phyloP scores from a whole-genome alignment of 2,888 invertebrate genomes.

The Dynastes maya region DNA sequence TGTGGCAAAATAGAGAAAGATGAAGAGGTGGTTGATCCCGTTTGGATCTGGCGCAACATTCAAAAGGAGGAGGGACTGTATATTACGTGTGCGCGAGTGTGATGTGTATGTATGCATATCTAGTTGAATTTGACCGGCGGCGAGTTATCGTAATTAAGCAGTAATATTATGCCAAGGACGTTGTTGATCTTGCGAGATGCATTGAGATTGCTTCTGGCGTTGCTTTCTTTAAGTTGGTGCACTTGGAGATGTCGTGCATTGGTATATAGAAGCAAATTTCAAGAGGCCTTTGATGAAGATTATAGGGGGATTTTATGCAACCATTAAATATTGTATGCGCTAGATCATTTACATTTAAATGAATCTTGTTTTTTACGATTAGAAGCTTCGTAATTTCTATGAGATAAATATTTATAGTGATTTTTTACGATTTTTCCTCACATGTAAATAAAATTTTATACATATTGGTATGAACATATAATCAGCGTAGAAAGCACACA shows the following conservation, averaged over 20 bases:
- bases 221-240: conserved; percentile 31
- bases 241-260: conserved; percentile 5
- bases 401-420: too few species aligned
- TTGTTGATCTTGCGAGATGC: conserved; percentile 48
- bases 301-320: conserved; percentile 34
- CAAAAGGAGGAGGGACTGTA: conserved; percentile 26
- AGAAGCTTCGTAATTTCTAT: neutral
- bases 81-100: neutral
- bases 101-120: conserved; percentile 29
- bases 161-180: conserved; percentile 58
- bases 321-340: conserved; percentile 20
- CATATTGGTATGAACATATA: too few species aligned
- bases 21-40: conserved; percentile 40
- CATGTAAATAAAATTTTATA: too few species aligned
- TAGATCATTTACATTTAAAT: conserved; percentile 33
- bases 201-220: conserved; percentile 38
- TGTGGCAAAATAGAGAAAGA: conserved; percentile 32
- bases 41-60: conserved; percentile 21
- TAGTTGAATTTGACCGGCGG: conserved; percentile 49
- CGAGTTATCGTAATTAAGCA: conserved; percentile 51
- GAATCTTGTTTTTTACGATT: conserved; percentile 8
- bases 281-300: conserved; percentile 26
- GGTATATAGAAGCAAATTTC: conserved; percentile 23
- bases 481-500: too few species aligned
- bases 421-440: too few species aligned